These are phyloP conservation scores for Sipha maydis DNA, from an alignment of 2,888 invertebrate genomes.

Conservation along the genomic window DNA sequence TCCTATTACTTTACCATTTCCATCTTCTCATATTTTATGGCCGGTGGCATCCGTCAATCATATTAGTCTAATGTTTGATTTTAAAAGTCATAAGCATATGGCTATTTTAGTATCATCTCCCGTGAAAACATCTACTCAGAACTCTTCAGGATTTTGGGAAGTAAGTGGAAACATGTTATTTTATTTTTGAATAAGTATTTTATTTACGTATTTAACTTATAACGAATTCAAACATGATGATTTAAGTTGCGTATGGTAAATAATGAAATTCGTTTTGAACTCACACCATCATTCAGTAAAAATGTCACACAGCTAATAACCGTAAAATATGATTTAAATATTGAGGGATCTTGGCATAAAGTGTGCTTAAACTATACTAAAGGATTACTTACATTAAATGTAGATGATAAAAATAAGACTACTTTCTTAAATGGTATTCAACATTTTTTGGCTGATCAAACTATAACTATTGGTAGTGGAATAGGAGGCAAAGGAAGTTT, in stretches of 20 bases:
- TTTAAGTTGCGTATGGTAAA: conserved; percentile 80
- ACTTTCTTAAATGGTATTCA: conserved; percentile 54
- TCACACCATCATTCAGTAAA: conserved; percentile 79
- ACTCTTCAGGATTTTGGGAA: conserved; percentile 83
- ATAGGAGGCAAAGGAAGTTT: conserved; percentile 72
- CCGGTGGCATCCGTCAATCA: conserved; percentile 78
- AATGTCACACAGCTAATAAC: conserved; percentile 81
- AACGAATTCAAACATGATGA: conserved; percentile 4
- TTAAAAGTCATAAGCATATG: conserved; percentile 84
- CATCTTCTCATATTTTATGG: conserved; percentile 91
- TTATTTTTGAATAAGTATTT: background rate
- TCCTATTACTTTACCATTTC: conserved; percentile 91
- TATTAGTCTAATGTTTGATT: conserved; percentile 84
- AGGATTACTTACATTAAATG: conserved; percentile 55
- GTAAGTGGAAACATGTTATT: conserved; percentile 69
- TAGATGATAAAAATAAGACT: conserved; percentile 51
- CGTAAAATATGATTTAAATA: conserved; percentile 78
- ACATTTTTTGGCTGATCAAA: conserved; percentile 57
- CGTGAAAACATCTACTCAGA: conserved; percentile 75
- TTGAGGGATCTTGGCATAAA: conserved; percentile 80
- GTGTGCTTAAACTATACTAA: conserved; percentile 54
- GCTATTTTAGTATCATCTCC: conserved; percentile 88
- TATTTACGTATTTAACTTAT: background rate
- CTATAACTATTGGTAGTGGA: conserved; percentile 82
- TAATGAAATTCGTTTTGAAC: conserved; percentile 85